Percentiles rank a stretch among this genome's conserved stretches.
Conservation (phyloP, 2,888 invertebrate species). For the Tinea trinotella region DNA sequence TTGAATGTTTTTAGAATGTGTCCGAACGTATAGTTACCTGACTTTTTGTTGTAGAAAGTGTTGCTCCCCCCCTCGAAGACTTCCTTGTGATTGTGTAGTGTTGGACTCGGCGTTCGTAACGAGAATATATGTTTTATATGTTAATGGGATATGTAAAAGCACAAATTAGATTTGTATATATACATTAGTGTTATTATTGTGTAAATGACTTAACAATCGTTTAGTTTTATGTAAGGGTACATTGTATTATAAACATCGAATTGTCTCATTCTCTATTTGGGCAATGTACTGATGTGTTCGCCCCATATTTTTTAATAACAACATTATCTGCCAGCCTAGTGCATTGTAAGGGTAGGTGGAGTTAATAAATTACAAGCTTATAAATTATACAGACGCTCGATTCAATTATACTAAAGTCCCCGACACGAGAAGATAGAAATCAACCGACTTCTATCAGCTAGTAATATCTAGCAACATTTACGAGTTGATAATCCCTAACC, state of each 20-base stretch:
- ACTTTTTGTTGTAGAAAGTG: conserved; percentile 38
- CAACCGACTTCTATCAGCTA: too few species aligned
- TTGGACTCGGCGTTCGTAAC: conserved; percentile 18
- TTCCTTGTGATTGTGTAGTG: not conserved
- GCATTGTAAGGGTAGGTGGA: not conserved
- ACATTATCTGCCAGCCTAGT: not conserved
- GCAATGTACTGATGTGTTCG: conserved; percentile 53
- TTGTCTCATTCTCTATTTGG: conserved; percentile 40
- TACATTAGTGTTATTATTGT: conserved; percentile 53
- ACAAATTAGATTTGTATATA: conserved; percentile 55
- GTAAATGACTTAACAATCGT: conserved; percentile 63
- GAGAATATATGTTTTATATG: conserved; percentile 35
- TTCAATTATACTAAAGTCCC: too few species aligned
- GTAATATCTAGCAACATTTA: too few species aligned
- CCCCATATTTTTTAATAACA: conserved; percentile 29
- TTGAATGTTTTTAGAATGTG: conserved; percentile 59
- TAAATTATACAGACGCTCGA: too few species aligned
- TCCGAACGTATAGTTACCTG: conserved; percentile 58
- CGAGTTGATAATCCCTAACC: too few species aligned
- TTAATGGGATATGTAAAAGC: conserved; percentile 49
- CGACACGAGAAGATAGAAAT: too few species aligned
- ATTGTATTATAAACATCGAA: conserved; percentile 48
- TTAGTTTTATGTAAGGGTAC: conserved; percentile 19
- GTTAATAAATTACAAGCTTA: not conserved
- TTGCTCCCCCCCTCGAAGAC: conserved; percentile 24